Evolutionary conservation across 2,113 vertebrate genomes (phyloP), one percentile per base, ranked within the genome.

Genomic region (Sebastes schlegelii): DNA sequence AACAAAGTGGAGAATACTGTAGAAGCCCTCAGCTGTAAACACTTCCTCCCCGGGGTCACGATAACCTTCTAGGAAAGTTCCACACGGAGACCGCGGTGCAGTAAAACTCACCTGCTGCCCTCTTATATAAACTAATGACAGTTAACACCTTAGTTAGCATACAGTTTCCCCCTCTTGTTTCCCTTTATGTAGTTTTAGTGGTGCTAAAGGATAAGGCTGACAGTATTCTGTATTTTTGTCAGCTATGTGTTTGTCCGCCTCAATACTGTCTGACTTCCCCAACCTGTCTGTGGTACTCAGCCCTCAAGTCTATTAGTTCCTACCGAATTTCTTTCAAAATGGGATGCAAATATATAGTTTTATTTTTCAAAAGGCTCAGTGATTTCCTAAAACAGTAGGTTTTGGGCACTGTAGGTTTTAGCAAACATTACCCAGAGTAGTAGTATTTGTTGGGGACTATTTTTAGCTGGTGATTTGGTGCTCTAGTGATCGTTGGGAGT

Each of bases 21-120:
- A 34, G 26, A 77, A 48, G 57, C 62, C 58, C 46, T 71, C 63
- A 71, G 73, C 63, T 67, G 51, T 73, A 77, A 88, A 86, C 76
- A 83, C 60, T 66, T 82, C 52, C 63, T 84, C 83, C 78, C 58
- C 52, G 9, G 76, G 67, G 84, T 55, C 45, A 49, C 55, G 70
- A 61, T 84, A 55, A 79, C 67, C 60, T 80, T 79, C 66, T 67
- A 75, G 86, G 82, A 92, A 90, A 82, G 55, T 90, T 91, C 86
- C 67, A 80, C 58, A 66, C 6, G 48, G 72, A 48, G 43, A 64
- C 40, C 1, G 2, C 14, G 5, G 43, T 65, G 72, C 65, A 54
- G 48, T 65, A 69, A 79, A 80, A 74, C n/a, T 49, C 55, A 62
- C 34, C 16, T 82, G 66, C 42, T 52, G 54, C 57, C 48, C 54